Evolutionary conservation across 23 tunicate genomes (phyloP).

Genomic region (Aplidium turbinatum): DNA sequence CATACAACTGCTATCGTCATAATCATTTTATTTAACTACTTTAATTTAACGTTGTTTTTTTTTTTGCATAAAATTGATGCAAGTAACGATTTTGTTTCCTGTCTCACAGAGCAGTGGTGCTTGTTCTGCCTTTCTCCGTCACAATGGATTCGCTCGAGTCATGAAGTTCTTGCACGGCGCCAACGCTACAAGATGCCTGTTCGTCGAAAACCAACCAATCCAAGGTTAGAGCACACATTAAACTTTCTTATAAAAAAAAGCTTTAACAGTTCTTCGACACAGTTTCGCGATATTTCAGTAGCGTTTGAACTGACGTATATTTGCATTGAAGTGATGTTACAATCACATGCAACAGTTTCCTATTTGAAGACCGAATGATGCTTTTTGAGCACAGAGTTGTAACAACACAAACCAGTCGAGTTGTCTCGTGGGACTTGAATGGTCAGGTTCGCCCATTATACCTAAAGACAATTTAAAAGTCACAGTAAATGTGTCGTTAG

Average conservation of each 20-base stretch:
- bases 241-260: too few species aligned
- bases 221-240: not conserved
- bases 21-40: not conserved
- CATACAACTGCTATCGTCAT: not conserved
- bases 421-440: too few species aligned
- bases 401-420: too few species aligned
- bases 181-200: conserved; percentile 46
- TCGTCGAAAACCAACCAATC: not conserved
- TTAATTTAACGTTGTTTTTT: not conserved
- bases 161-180: conserved; percentile 61
- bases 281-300: too few species aligned
- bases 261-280: too few species aligned
- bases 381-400: too few species aligned
- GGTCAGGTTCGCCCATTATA: too few species aligned
- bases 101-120: conserved; percentile 44
- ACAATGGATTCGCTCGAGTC: conserved; percentile 47
- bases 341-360: too few species aligned
- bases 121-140: conserved; percentile 50
- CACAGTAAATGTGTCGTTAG: not conserved
- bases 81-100: not conserved
- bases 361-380: too few species aligned
- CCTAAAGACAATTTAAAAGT: too few species aligned
- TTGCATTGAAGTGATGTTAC: too few species aligned
- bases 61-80: not conserved
- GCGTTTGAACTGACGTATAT: too few species aligned